These are phyloP conservation scores for Phengaris arion DNA, from an alignment of 2,888 invertebrate genomes.

Conservation along the genomic window DNA sequence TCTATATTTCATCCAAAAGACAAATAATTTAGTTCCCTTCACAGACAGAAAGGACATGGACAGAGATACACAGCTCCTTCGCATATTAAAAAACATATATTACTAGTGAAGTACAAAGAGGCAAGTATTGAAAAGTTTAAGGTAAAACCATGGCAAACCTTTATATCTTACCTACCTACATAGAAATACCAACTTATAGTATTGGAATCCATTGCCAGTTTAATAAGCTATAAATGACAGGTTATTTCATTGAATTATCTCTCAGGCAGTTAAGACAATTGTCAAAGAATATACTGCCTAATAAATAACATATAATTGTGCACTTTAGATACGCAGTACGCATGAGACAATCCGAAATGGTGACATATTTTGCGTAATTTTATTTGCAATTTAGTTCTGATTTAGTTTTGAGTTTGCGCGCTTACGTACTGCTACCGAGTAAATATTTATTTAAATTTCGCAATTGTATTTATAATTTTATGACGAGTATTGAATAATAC, in stretches of 20 bases:
- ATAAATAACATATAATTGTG: constrained; percentile 27
- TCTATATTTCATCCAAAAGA: no score
- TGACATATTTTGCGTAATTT: constrained; percentile 41
- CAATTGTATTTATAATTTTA: constrained; percentile 8
- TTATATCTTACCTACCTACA: neutral
- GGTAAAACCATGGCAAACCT: no score
- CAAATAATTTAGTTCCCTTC: no score
- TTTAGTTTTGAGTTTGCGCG: constrained; percentile 33
- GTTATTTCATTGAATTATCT: constrained; percentile 24
- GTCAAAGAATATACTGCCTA: constrained; percentile 19
- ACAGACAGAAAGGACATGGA: no score
- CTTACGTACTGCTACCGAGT: constrained; percentile 22
- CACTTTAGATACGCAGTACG: constrained; percentile 27
- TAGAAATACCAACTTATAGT: neutral
- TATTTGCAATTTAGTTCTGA: constrained; percentile 40
- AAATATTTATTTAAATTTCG: constrained; percentile 26
- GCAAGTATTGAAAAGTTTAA: no score
- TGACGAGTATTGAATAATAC: neutral
- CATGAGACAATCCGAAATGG: constrained; percentile 33
- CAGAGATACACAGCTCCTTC: no score
- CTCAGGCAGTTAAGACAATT: neutral
- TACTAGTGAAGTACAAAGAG: no score
- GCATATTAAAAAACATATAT: no score
- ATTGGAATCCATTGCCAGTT: neutral
- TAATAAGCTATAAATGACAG: constrained; percentile 26